Evolutionary conservation across 1,140 invertebrate species (phyloP).

Genomic region (Drosophila sechellia): DNA sequence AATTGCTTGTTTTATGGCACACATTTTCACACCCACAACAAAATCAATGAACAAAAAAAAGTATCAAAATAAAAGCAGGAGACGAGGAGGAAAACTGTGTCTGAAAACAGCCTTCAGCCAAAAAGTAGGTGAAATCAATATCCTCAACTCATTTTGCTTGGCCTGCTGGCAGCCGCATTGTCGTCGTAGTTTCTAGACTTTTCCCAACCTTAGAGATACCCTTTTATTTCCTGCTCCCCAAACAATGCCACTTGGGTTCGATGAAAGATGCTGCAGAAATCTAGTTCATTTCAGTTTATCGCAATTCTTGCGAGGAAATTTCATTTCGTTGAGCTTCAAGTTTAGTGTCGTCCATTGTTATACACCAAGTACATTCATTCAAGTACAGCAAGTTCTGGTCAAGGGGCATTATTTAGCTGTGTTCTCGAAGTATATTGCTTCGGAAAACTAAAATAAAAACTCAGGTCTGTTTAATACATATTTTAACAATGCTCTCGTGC

Average conservation of each 20-base stretch:
- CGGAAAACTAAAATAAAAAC: not conserved
- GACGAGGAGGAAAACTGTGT: slow-evolving; percentile 15
- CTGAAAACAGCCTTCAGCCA: slow-evolving; percentile 33
- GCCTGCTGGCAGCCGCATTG: slow-evolving; percentile 52
- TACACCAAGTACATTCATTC: slow-evolving; percentile 7
- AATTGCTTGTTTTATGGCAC: slow-evolving; percentile 47
- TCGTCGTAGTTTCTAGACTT: slow-evolving; percentile 27
- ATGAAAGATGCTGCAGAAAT: slow-evolving; percentile 48
- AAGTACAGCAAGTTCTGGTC: slow-evolving; percentile 15
- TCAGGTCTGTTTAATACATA: no score
- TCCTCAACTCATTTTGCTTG: slow-evolving; percentile 65
- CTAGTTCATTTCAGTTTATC: slow-evolving; percentile 70
- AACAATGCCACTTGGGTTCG: slow-evolving; percentile 51
- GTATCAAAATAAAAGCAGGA: slow-evolving; percentile 12
- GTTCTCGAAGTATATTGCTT: not conserved
- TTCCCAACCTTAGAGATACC: slow-evolving; percentile 24
- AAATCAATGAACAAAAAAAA: slow-evolving; percentile 30
- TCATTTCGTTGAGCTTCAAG: slow-evolving; percentile 55
- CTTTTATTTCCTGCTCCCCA: slow-evolving; percentile 44
- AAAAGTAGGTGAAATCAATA: slow-evolving; percentile 78
- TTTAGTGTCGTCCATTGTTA: slow-evolving; percentile 54
- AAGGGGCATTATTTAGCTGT: not conserved
- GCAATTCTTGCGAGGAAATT: slow-evolving; percentile 49
- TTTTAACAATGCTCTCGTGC: no score
- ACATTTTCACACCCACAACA: slow-evolving; percentile 34